These are phyloP conservation scores for Papilio gigon DNA, from an alignment of 2,888 invertebrate species.

Conservation along the genomic window DNA sequence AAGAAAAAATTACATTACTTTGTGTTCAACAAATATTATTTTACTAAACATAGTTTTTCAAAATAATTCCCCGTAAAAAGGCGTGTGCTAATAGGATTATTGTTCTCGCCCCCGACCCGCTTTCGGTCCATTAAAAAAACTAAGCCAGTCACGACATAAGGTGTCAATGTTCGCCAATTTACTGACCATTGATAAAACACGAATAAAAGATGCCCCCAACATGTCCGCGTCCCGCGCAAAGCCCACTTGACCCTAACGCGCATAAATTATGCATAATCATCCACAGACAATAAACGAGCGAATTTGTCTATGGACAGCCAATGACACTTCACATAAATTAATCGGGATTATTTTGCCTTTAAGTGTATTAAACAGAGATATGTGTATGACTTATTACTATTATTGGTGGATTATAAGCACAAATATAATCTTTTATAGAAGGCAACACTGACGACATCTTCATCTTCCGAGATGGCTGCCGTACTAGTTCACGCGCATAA, in stretches of 20 bases:
- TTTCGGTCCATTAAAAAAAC: constrained; percentile 47
- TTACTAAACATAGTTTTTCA: constrained; percentile 35
- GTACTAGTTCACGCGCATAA: no score
- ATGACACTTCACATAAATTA: constrained; percentile 27
- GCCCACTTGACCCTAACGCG: constrained; percentile 75
- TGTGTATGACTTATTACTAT: no score
- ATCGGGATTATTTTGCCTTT: constrained; percentile 10
- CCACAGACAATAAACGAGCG: constrained; percentile 48
- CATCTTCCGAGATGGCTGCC: no score
- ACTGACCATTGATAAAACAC: constrained; percentile 55
- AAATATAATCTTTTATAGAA: no score
- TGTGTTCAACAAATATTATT: constrained; percentile 29
- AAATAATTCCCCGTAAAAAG: constrained; percentile 45
- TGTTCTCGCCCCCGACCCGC: constrained; percentile 50
- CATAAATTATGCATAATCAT: constrained; percentile 82
- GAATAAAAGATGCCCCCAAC: constrained; percentile 48
- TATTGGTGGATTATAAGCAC: no score
- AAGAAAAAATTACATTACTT: not conserved
- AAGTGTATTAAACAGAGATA: constrained; percentile 18
- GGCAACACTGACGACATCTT: no score
- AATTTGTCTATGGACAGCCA: constrained; percentile 40
- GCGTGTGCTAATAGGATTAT: constrained; percentile 58
- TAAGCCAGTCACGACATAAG: constrained; percentile 68
- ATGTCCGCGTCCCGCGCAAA: constrained; percentile 44
- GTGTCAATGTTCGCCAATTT: constrained; percentile 57